Evolutionary conservation across 2,888 invertebrate genomes (phyloP).

Genomic region (Euzetes globulus): DNA sequence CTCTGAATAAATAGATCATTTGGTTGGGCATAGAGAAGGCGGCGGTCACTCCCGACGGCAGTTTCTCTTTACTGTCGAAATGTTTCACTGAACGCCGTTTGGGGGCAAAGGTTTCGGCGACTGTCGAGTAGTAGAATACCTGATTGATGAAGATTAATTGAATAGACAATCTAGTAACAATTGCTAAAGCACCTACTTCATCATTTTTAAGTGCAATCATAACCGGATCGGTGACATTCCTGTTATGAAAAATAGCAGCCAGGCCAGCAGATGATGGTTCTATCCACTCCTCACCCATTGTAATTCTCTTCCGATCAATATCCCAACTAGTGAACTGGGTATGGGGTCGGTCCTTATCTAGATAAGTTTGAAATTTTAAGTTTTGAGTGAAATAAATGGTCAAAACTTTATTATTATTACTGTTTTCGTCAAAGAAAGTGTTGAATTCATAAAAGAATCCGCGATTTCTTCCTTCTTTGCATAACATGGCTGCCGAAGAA

Average conservation of each 20-base stretch:
- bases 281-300: neutral
- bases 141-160: neutral
- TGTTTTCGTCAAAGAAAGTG: neutral
- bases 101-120: neutral
- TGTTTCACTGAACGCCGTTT: conserved; percentile 4
- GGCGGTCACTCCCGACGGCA: neutral
- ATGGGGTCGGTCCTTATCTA: neutral
- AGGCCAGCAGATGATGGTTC: neutral
- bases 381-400: neutral
- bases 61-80: neutral
- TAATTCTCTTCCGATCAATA: neutral
- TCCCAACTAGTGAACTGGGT: neutral
- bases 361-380: no score
- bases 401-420: neutral
- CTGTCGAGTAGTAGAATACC: conserved; percentile 14
- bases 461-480: neutral
- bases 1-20: neutral
- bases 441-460: neutral
- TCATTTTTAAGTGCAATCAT: conserved; percentile 2
- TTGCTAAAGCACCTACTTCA: neutral
- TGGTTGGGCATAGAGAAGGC: conserved; percentile 12
- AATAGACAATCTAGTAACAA: neutral
- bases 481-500: neutral
- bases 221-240: neutral
- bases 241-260: neutral